phyloP scores from a whole-genome alignment of 2,113 vertebrate genomes.

The Phalacrocorax carbo region DNA sequence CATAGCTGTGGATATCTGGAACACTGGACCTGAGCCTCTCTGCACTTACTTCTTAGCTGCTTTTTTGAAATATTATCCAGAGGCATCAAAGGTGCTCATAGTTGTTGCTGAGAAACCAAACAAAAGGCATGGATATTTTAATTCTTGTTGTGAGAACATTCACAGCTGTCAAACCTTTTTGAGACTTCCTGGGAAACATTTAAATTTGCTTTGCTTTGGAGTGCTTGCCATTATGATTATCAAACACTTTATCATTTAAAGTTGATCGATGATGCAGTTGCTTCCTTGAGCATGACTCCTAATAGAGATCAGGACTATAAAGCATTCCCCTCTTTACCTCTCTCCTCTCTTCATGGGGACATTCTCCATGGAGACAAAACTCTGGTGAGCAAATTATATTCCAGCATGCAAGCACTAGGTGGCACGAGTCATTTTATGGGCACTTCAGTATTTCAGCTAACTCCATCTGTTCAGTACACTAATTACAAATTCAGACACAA shows the following conservation, averaged over 20 bases:
- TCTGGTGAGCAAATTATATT: background rate
- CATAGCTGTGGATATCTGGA: background rate
- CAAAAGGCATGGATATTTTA: background rate
- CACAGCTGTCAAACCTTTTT: background rate
- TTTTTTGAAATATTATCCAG: background rate
- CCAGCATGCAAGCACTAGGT: background rate
- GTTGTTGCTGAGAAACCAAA: background rate
- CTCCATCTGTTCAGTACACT: constrained; percentile 12
- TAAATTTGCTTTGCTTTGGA: background rate
- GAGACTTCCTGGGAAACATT: background rate
- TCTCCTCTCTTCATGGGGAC: background rate
- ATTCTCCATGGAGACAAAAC: background rate
- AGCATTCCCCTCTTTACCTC: background rate
- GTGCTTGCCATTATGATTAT: background rate
- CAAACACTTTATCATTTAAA: background rate
- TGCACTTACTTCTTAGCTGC: background rate
- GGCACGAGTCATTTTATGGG: background rate
- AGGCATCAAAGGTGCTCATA: background rate
- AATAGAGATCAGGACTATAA: background rate
- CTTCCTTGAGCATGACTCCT: background rate
- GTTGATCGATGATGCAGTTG: background rate
- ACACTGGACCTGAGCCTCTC: background rate
- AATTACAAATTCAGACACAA: constrained; percentile 25
- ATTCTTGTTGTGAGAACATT: background rate
- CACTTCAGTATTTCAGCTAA: background rate